Evolutionary conservation across 2,113 vertebrate species (phyloP).

Genomic region (Nothocercus nigrocapillus): DNA sequence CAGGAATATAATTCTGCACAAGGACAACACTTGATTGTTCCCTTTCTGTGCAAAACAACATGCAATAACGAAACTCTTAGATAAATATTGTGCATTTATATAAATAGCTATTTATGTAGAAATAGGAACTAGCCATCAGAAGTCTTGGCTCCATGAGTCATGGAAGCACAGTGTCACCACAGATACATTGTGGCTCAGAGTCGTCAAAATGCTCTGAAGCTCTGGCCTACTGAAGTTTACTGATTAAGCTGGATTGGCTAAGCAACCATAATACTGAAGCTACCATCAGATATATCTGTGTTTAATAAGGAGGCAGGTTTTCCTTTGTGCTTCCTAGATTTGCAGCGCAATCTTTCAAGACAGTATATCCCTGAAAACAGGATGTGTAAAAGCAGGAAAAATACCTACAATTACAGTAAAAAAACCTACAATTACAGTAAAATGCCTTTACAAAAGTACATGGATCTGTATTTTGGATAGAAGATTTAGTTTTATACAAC

Average conservation of each 20-base stretch:
- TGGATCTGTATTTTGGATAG: not conserved
- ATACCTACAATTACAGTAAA: not conserved
- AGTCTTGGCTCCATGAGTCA: not conserved
- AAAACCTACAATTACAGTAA: not conserved
- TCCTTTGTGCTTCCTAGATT: not conserved
- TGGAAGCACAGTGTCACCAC: not conserved
- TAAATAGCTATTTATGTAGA: not conserved
- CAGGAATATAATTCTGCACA: not conserved
- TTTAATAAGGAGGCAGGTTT: fast-evolving
- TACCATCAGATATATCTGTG: not conserved
- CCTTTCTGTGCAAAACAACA: not conserved
- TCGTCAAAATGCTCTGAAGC: not conserved
- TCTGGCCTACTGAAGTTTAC: not conserved
- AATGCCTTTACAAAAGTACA: not conserved
- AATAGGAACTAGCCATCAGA: not conserved
- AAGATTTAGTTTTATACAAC: not conserved
- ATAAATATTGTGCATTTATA: not conserved
- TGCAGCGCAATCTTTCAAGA: not conserved
- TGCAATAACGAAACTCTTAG: not conserved
- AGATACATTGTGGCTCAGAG: not conserved
- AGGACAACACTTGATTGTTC: not conserved
- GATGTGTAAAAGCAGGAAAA: not conserved
- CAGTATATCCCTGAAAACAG: not conserved
- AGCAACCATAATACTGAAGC: not conserved
- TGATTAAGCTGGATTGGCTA: not conserved